Evolutionary conservation across 2,113 vertebrate species (phyloP).

Genomic region (Albula goreensis): DNA sequence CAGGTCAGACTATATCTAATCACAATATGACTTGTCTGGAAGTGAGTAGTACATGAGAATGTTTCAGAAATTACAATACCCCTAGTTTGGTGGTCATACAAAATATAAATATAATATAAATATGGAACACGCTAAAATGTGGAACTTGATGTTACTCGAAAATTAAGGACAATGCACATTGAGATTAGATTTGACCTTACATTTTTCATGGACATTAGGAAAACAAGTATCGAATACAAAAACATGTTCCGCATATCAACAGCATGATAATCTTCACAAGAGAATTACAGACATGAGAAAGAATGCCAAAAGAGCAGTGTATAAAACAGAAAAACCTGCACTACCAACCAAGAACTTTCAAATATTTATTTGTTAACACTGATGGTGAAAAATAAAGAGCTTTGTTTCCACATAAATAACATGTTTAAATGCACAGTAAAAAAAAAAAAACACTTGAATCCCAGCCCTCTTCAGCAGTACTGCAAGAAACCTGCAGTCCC

Average conservation of each 20-base stretch:
- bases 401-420: conserved; percentile 28
- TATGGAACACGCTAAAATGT: not conserved
- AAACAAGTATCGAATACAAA: conserved; percentile 15
- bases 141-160: not conserved
- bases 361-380: conserved; percentile 30
- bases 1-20: not conserved
- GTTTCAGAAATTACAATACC: no score
- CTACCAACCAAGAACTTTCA: conserved; percentile 23
- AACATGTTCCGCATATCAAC: conserved; percentile 25
- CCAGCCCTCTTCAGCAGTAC: conserved; percentile 23
- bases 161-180: conserved; percentile 39
- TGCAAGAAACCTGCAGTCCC: not conserved
- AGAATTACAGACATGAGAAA: conserved; percentile 15
- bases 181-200: not conserved
- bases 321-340: conserved; percentile 27
- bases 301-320: conserved; percentile 44
- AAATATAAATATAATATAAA: not conserved
- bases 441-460: conserved; percentile 22
- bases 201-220: conserved; percentile 45
- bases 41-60: no score
- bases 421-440: conserved; percentile 14
- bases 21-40: not conserved
- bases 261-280: not conserved
- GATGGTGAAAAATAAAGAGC: conserved; percentile 31
- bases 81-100: no score